Evolutionary conservation across 2,113 vertebrate species (phyloP).

Genomic region (Gobius niger): DNA sequence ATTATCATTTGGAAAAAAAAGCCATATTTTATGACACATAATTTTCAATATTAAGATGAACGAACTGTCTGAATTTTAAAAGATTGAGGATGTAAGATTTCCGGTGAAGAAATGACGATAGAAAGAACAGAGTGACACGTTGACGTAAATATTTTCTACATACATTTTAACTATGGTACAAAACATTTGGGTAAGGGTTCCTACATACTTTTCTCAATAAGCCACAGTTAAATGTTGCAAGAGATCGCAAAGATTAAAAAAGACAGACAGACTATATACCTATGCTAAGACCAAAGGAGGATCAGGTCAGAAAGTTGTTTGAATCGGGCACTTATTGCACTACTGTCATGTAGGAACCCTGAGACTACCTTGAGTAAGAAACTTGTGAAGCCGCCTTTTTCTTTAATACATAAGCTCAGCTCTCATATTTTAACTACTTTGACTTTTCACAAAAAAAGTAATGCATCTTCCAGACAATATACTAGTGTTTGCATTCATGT

Average conservation of each 20-base stretch:
- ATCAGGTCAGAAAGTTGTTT: neutral
- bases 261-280: neutral
- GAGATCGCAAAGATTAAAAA: slow-evolving; percentile 1
- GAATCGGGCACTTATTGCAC: slow-evolving; percentile 11
- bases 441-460: slow-evolving; percentile 62
- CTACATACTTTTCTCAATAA: slow-evolving; percentile 41
- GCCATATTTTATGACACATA: neutral
- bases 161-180: slow-evolving; percentile 56
- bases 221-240: slow-evolving; percentile 11
- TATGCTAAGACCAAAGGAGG: neutral
- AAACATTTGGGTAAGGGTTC: slow-evolving; percentile 62
- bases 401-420: slow-evolving; percentile 44
- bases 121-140: slow-evolving; percentile 56
- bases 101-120: slow-evolving; percentile 56
- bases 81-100: slow-evolving; percentile 46
- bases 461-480: slow-evolving; percentile 54
- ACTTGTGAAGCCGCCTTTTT: slow-evolving; percentile 34
- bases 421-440: slow-evolving; percentile 50
- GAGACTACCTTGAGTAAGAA: slow-evolving; percentile 50
- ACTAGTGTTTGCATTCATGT: slow-evolving; percentile 60
- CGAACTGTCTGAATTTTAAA: slow-evolving; percentile 37
- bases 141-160: slow-evolving; percentile 66
- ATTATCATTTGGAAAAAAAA: slow-evolving; percentile 55
- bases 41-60: slow-evolving; percentile 38
- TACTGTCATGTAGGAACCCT: slow-evolving; percentile 63